phyloP scores from a whole-genome alignment of 2,888 invertebrate species.

The Graphium colonna region DNA sequence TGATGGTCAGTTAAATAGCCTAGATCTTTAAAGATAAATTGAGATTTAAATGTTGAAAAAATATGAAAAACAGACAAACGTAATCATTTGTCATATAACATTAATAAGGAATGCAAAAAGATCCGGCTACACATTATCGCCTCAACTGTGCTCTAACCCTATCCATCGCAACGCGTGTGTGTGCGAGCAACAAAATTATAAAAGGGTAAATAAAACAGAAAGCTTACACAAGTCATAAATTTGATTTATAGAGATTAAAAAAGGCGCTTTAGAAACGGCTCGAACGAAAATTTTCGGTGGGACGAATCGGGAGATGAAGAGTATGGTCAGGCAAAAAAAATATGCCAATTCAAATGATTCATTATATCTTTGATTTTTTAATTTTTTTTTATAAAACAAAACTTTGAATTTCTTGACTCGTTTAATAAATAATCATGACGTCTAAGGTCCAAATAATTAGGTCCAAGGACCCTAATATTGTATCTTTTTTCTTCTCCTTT shows the following conservation, averaged over 20 bases:
- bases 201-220: constrained; percentile 80
- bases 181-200: constrained; percentile 73
- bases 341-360: too few species aligned
- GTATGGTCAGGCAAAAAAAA: too few species aligned
- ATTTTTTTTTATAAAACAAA: too few species aligned
- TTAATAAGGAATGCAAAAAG: too few species aligned
- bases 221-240: constrained; percentile 81
- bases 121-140: constrained; percentile 13
- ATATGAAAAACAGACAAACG: background rate
- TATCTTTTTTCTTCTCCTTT: too few species aligned
- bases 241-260: constrained; percentile 81
- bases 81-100: background rate
- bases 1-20: too few species aligned
- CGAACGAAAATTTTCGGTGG: constrained; percentile 78
- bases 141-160: constrained; percentile 25
- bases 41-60: background rate
- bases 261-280: constrained; percentile 79
- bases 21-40: too few species aligned
- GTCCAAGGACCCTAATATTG: too few species aligned
- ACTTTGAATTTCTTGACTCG: too few species aligned
- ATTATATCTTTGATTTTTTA: too few species aligned
- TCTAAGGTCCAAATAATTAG: too few species aligned
- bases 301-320: constrained; percentile 72
- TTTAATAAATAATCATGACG: too few species aligned
- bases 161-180: constrained; percentile 31